Conservation (phyloP, 2,113 vertebrate genomes). For the Perognathus longimembris region DNA sequence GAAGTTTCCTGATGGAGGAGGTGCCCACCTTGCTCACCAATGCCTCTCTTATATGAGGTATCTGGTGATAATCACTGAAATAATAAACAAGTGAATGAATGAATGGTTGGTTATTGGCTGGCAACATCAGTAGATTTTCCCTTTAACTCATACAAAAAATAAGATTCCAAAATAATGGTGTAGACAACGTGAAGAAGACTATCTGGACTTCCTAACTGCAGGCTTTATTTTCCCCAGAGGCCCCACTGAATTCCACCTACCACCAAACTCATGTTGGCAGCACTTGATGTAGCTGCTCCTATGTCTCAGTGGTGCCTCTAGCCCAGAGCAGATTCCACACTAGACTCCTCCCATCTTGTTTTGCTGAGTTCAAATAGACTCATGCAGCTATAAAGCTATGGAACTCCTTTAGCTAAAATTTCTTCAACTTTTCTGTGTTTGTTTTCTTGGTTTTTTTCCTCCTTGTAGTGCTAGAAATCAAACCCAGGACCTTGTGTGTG, state of each 20-base stretch:
- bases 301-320: background rate
- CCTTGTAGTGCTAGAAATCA: too few relatives aligned
- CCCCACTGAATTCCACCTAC: background rate
- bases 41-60: background rate
- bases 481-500: too few relatives aligned
- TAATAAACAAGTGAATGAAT: background rate
- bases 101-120: background rate
- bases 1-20: background rate
- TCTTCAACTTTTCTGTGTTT: background rate
- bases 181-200: background rate
- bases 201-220: background rate
- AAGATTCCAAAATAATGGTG: background rate
- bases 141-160: background rate
- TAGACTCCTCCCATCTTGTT: background rate
- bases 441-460: too few relatives aligned
- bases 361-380: background rate
- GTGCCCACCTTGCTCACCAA: background rate
- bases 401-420: background rate
- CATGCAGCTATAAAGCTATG: background rate
- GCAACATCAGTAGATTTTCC: background rate
- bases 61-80: background rate
- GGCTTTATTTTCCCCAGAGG: background rate
- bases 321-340: background rate
- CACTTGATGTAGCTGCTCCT: background rate
- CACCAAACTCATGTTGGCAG: background rate